Percentiles rank a stretch among this genome's conserved stretches.
phyloP scores from a whole-genome alignment of 2,797 vertebrate genomes.

The Amblyopsis hoosieri region DNA sequence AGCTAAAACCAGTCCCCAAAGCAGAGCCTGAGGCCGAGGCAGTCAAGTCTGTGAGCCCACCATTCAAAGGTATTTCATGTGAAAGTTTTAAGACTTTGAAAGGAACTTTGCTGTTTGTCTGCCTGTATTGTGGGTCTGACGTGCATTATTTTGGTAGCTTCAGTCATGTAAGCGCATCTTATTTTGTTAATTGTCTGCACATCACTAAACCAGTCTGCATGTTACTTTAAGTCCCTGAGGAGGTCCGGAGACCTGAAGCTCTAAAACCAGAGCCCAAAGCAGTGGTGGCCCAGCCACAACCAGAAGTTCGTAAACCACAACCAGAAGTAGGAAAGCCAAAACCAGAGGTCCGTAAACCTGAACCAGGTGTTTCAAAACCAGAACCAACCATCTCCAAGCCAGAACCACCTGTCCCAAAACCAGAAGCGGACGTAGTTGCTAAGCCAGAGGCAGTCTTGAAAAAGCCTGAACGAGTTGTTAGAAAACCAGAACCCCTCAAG shows the following conservation, averaged over 20 bases:
- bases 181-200: conserved; percentile 25
- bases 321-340: conserved; percentile 37
- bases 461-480: conserved; percentile 13
- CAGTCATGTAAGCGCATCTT: conserved; percentile 58
- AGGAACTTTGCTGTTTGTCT: conserved; percentile 10
- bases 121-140: conserved; percentile 21
- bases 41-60: conserved; percentile 65
- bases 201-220: conserved; percentile 57
- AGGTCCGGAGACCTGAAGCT: conserved; percentile 76
- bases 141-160: conserved; percentile 55
- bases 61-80: conserved; percentile 83
- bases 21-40: conserved; percentile 38
- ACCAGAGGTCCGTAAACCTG: conserved; percentile 28
- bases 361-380: conserved; percentile 26
- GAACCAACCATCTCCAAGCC: conserved; percentile 5
- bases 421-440: conserved; percentile 3
- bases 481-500: conserved; percentile 29
- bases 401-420: conserved; percentile 8
- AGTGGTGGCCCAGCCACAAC: conserved; percentile 41
- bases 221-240: conserved; percentile 82
- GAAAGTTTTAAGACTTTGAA: neutral
- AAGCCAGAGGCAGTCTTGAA: conserved; percentile 5
- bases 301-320: conserved; percentile 72
- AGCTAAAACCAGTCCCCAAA: conserved; percentile 24
- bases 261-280: conserved; percentile 62